Evolutionary conservation across 2,797 vertebrate genomes (phyloP), one percentile per base, ranked within the genome.

Genomic region (Sebastes cheni): DNA sequence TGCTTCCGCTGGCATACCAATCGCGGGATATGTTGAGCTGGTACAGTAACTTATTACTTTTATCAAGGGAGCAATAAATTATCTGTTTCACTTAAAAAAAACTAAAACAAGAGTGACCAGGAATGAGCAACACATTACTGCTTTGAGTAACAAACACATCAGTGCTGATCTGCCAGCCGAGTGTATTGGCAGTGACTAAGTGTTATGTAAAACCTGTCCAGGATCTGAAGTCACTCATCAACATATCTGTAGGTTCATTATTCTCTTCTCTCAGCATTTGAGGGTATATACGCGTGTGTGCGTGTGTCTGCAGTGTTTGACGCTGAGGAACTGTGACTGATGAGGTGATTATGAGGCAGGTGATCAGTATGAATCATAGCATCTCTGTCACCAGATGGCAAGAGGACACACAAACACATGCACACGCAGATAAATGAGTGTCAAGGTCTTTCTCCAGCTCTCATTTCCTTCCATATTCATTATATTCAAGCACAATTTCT

Each of bases 271-370:
- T 75, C 12, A 42, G 23, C 2, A 18, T 72, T 2, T 55, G 61
- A 16, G 42, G 11, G 8, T 23, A 2, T 42, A 29, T n/a, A 11
- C 25, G 2, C 30, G 18, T 54, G 29, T 70, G 66, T 62, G 10
- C 67, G 39, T 5, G n/a, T 84, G 80, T 78, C 30, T 78, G 60
- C 18, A n/a, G 61, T 22, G 46, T 56, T 61, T 74, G 72, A 66
- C 2, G 7, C 59, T 39, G 34, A 72, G 75, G 60, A 72, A 67
- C 50, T 83, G 77, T 88, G 78, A 89, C 77, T 86, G 77, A 88
- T 83, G 69, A 85, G 68, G 74, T 85, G 74, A 88, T 88, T 79
- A 85, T 81, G 72, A 80, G 46, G 58, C 62, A 80, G 79, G 69
- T 72, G 64, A 86, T 89, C 76, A 72, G 68, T 77, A 67, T 82